Conservation (phyloP, 2,888 invertebrate species). For the Dexiosoma caninum region DNA sequence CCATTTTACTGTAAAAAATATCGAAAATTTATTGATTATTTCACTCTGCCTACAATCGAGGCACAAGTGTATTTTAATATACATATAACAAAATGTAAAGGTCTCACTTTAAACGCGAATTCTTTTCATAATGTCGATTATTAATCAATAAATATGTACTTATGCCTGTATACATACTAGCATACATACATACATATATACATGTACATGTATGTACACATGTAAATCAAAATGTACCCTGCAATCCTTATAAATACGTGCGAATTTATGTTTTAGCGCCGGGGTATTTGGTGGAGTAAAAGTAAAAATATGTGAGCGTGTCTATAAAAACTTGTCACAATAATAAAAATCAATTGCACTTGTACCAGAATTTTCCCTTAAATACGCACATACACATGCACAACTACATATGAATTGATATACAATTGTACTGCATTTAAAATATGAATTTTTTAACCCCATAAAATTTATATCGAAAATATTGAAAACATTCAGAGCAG, state of each 20-base stretch:
- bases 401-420: no score
- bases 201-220: no score
- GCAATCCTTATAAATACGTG: not conserved
- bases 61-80: not conserved
- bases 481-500: conserved; percentile 5
- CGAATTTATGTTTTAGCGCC: not conserved
- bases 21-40: no score
- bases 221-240: conserved; percentile 1
- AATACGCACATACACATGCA: not conserved
- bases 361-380: conserved; percentile 7
- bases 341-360: conserved; percentile 1
- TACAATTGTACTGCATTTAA: conserved; percentile 12
- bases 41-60: no score
- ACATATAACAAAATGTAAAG: not conserved
- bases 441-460: conserved; percentile 28
- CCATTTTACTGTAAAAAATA: no score
- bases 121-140: conserved; percentile 36
- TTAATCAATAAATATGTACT: conserved; percentile 46
- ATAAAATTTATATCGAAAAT: conserved; percentile 10
- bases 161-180: no score
- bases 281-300: not conserved
- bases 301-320: conserved; percentile 44
- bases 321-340: conserved; percentile 40
- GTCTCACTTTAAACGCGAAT: conserved; percentile 17
- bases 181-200: no score